These are phyloP conservation scores for Corella eumyota DNA, from an alignment of 23 tunicate species.

Conservation along the genomic window DNA sequence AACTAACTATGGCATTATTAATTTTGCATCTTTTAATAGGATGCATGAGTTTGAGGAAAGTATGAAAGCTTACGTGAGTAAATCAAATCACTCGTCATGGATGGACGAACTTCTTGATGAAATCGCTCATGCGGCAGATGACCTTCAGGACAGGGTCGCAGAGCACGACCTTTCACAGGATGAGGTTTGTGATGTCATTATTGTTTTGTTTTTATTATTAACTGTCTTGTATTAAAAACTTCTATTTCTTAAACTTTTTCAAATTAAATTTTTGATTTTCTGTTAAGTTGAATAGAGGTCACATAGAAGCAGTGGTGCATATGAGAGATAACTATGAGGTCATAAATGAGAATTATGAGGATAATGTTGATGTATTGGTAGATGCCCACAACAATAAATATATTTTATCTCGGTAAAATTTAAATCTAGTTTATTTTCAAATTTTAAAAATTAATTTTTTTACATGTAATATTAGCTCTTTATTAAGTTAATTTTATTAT, in stretches of 20 bases:
- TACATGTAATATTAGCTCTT: no score
- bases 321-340: slow-evolving; percentile 36
- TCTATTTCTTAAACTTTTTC: background rate
- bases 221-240: background rate
- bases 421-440: background rate
- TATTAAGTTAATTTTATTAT: no score
- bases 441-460: no score
- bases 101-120: slow-evolving; percentile 80
- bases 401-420: slow-evolving; percentile 36
- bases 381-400: slow-evolving; percentile 82
- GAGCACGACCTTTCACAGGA: slow-evolving; percentile 38
- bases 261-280: no score
- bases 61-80: slow-evolving; percentile 33
- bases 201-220: background rate
- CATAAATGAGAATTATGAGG: slow-evolving; percentile 31
- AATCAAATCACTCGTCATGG: slow-evolving; percentile 57
- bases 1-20: background rate
- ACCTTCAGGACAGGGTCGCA: slow-evolving; percentile 53
- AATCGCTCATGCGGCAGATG: slow-evolving; percentile 84
- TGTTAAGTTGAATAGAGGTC: slow-evolving; percentile 29
- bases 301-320: slow-evolving; percentile 90
- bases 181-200: slow-evolving; percentile 12
- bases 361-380: slow-evolving; percentile 45
- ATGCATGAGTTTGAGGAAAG: slow-evolving; percentile 44
- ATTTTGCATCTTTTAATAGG: slow-evolving; percentile 15